phyloP scores from a whole-genome alignment of 2,113 vertebrate species.

The Ranitomeya imitator region DNA sequence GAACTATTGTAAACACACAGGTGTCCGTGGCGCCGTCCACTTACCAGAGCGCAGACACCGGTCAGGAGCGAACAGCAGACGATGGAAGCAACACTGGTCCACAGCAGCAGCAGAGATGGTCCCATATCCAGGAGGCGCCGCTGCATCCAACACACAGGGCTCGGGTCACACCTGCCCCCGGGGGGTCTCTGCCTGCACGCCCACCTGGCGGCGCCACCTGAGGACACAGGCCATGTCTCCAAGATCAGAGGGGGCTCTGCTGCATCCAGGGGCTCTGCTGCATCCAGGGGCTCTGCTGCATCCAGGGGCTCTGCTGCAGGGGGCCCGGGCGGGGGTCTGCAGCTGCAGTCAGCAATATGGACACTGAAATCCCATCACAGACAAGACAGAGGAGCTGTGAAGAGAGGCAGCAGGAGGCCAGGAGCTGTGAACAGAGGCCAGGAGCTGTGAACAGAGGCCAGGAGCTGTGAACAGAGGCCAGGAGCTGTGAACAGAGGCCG shows the following conservation, averaged over 20 bases:
- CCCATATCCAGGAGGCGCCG: conserved; percentile 46
- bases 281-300: not conserved
- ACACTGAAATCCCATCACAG: not conserved
- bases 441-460: too few species aligned
- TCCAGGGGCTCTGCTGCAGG: not conserved
- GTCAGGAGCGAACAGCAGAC: conserved; percentile 12
- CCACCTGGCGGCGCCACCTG: not conserved
- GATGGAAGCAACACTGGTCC: not conserved
- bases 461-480: too few species aligned
- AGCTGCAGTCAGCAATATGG: not conserved
- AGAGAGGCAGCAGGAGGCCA: too few species aligned
- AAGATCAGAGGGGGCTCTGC: not conserved
- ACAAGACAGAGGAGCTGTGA: not conserved
- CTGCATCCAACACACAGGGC: conserved; percentile 13
- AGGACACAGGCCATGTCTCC: conserved; percentile 4
- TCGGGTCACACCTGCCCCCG: not conserved
- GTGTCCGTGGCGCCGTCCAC: not conserved
- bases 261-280: too few species aligned
- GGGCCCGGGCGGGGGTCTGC: not conserved
- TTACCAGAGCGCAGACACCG: conserved; percentile 19
- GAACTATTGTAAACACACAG: not conserved
- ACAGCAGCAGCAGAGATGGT: conserved; percentile 21
- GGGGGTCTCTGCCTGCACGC: not conserved
- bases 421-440: too few species aligned
- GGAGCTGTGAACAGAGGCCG: too few species aligned